Conservation (phyloP, 1,140 invertebrate genomes). For the Drosophila suzukii region DNA sequence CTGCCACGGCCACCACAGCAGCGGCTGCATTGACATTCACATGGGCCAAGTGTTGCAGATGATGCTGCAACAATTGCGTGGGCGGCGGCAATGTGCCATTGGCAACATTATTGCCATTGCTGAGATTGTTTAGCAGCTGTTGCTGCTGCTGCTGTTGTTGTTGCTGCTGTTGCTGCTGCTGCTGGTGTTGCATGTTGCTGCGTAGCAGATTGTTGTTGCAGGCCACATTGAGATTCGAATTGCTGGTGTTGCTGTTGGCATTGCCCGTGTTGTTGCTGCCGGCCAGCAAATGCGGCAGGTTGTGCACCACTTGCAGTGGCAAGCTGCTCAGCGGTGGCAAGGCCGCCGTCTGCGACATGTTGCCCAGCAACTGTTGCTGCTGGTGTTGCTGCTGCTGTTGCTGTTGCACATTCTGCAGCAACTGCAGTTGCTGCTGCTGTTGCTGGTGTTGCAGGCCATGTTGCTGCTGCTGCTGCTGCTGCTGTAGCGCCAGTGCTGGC, state of each 20-base stretch:
- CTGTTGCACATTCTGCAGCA: conserved; percentile 59
- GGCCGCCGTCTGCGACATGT: conserved; percentile 66
- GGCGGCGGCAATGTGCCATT: conserved; percentile 68
- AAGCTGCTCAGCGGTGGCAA: conserved; percentile 78
- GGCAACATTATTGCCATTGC: conserved; percentile 53
- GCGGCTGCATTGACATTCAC: conserved; percentile 80
- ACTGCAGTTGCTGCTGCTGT: conserved; percentile 69
- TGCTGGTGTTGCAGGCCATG: conserved; percentile 65
- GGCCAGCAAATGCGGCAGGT: conserved; percentile 76
- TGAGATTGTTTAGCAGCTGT: conserved; percentile 52
- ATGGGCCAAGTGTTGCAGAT: conserved; percentile 82
- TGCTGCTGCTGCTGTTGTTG: conserved; percentile 34
- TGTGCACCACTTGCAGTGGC: conserved; percentile 81
- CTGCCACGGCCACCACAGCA: conserved; percentile 68
- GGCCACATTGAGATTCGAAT: conserved; percentile 51
- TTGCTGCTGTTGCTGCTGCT: conserved; percentile 48
- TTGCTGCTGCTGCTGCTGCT: conserved; percentile 58
- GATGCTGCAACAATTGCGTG: conserved; percentile 82
- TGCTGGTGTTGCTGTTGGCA: conserved; percentile 42
- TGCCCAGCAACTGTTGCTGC: conserved; percentile 71
- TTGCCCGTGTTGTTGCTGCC: conserved; percentile 36
- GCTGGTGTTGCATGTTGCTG: conserved; percentile 49
- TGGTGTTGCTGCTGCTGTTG: conserved; percentile 72
- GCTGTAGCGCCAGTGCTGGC: conserved; percentile 80
- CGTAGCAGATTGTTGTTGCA: conserved; percentile 61